Base-by-base conservation (phyloP, 1,140 invertebrate species). In the Amyelois transitella region DNA sequence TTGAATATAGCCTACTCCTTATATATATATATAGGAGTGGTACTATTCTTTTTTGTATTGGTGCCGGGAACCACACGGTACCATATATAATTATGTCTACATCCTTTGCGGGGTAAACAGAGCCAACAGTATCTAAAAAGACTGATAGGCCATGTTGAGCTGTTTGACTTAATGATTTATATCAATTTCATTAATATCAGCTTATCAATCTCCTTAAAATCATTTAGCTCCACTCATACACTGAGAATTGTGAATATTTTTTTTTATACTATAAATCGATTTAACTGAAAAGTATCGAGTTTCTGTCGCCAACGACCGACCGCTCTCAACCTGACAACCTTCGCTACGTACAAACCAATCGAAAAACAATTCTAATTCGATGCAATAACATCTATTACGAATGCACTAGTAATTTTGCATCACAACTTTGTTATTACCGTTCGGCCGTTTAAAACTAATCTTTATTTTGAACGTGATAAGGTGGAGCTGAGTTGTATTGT, bases 211-310 rank as follows among this genome's bases (percentile, higher is more conserved):
- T 3, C 32, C n/a, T 38, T 14, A 14, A n/a, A n/a, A 38, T 38
- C 32, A 38, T 38, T n/a, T 14, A 14, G 32, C 17, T 38, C 32
- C 32, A 38, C 32, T 38, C n/a, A 2, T 1, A 38, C 12, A 38
- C 43, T 18, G 21, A 21, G 28, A 22, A 38, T 63, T 8, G 52
- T 53, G 47, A 58, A 57, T 57, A n/a, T 48, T 63, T 65, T 69
- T 65, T 67, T 66, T 64, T 66, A 54, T 63, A 57, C 64, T 64
- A 72, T 62, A 58, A 57, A 55, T 51, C 54, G 58, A 64, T 66
- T 69, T 61, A 44, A 63, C 69, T 66, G 60, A 72, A 66, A 64
- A 66, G 64, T 64, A 66, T 62, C 53, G 47, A 52, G 58, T 68
- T 70, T 58, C 59, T 64, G 69, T 72, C 65, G 54, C 60, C 58